Conservation (phyloP, 2,888 invertebrate species). For the Celastrina argiolus region DNA sequence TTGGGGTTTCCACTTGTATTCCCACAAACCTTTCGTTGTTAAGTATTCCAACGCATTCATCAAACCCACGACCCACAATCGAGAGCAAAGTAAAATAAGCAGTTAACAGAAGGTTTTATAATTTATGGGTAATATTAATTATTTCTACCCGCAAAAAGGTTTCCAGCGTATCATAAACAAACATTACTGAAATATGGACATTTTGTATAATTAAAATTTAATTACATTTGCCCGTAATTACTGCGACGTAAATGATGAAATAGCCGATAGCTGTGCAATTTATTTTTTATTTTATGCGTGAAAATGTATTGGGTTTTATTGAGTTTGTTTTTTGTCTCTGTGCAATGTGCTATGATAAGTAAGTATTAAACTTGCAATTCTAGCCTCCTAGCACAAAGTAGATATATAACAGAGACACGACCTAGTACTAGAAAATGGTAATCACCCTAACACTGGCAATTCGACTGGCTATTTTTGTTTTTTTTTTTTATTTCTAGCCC, state of each 20-base stretch:
- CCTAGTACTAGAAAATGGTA: too few species aligned
- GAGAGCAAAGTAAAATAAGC: too few species aligned
- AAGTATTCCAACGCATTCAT: too few species aligned
- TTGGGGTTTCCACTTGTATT: too few species aligned
- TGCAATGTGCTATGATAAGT: constrained; percentile 13
- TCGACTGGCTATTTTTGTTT: too few species aligned
- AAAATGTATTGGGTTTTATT: constrained; percentile 4
- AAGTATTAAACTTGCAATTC: background rate
- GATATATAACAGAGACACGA: too few species aligned
- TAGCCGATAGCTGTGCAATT: background rate
- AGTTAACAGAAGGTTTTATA: too few species aligned
- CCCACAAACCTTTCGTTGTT: too few species aligned
- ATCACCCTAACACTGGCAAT: too few species aligned
- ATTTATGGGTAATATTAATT: background rate
- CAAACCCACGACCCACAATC: too few species aligned
- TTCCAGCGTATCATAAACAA: background rate
- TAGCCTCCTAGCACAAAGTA: too few species aligned
- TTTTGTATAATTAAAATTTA: background rate
- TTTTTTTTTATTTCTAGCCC: too few species aligned
- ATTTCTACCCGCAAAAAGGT: background rate
- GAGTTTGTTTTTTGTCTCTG: background rate
- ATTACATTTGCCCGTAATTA: background rate
- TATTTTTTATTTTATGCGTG: background rate
- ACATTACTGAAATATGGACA: background rate
- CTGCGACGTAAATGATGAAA: background rate